Evolutionary conservation across 37 sponge, comb jelly and placozoan species (phyloP).

Genomic region (Oopsacas minuta): DNA sequence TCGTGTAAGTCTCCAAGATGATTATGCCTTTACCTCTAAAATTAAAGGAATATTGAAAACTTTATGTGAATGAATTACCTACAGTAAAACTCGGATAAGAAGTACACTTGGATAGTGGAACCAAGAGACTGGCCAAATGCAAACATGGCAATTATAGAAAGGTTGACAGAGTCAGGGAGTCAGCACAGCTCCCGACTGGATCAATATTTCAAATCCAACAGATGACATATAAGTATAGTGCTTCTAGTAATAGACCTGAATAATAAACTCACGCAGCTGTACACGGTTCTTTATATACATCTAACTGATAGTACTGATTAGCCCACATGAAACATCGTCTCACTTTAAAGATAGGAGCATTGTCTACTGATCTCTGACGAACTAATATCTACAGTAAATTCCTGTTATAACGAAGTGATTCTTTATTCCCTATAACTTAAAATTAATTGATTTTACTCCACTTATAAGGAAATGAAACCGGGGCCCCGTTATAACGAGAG

Average conservation of each 20-base stretch:
- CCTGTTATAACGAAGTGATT: not conserved
- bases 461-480: not conserved
- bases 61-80: too few relatives aligned
- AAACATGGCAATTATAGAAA: too few relatives aligned
- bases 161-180: too few relatives aligned
- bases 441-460: not conserved
- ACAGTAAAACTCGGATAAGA: too few relatives aligned
- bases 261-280: not conserved
- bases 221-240: too few relatives aligned
- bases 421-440: not conserved
- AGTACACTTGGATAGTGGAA: too few relatives aligned
- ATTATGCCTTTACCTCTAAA: slow-evolving; percentile 43
- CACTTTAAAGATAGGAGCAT: slow-evolving; percentile 35
- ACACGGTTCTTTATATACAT: slow-evolving; percentile 41
- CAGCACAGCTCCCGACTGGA: too few relatives aligned
- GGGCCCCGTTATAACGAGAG: not conserved
- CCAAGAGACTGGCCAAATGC: too few relatives aligned
- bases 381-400: slow-evolving; percentile 23
- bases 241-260: not conserved
- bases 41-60: too few relatives aligned
- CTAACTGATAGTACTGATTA: slow-evolving; percentile 54
- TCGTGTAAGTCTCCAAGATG: slow-evolving; percentile 52
- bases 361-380: slow-evolving; percentile 28
- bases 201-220: too few relatives aligned
- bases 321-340: slow-evolving; percentile 57